Evolutionary conservation across 2,888 invertebrate genomes (phyloP).

Genomic region (Campaea margaritaria): DNA sequence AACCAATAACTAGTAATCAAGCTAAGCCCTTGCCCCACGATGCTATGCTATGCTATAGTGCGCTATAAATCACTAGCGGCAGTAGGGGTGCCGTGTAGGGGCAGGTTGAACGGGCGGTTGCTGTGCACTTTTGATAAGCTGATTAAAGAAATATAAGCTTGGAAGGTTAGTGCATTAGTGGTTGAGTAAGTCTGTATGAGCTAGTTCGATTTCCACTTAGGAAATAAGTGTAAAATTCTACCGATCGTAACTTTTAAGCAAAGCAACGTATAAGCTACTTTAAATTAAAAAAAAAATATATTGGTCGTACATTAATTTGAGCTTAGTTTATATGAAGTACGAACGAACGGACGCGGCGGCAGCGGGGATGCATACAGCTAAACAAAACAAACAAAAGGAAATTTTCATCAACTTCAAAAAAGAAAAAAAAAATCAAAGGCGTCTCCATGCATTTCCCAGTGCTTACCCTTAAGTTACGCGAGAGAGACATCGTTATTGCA

Average conservation of each 20-base stretch:
- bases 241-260: neutral
- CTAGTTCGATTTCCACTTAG: neutral
- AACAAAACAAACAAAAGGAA: too few species aligned
- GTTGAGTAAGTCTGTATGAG: neutral
- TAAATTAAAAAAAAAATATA: too few species aligned
- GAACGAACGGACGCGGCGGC: too few species aligned
- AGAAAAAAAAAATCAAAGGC: neutral
- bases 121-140: slow-evolving; percentile 7
- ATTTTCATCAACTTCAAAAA: neutral
- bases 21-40: slow-evolving; percentile 20
- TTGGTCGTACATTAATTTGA: too few species aligned
- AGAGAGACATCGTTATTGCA: slow-evolving; percentile 32
- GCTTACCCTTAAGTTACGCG: slow-evolving; percentile 34
- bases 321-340: too few species aligned
- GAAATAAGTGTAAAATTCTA: neutral
- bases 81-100: slow-evolving; percentile 24
- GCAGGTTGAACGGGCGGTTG: slow-evolving; percentile 3
- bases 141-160: slow-evolving; percentile 2
- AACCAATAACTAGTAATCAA: slow-evolving; percentile 24
- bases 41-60: slow-evolving; percentile 29
- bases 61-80: slow-evolving; percentile 43
- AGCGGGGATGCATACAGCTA: too few species aligned
- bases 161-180: neutral
- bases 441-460: slow-evolving; percentile 43
- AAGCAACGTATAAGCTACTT: too few species aligned